These are phyloP conservation scores for Apotomis capreana DNA, from an alignment of 2,888 invertebrate genomes.

Conservation along the genomic window DNA sequence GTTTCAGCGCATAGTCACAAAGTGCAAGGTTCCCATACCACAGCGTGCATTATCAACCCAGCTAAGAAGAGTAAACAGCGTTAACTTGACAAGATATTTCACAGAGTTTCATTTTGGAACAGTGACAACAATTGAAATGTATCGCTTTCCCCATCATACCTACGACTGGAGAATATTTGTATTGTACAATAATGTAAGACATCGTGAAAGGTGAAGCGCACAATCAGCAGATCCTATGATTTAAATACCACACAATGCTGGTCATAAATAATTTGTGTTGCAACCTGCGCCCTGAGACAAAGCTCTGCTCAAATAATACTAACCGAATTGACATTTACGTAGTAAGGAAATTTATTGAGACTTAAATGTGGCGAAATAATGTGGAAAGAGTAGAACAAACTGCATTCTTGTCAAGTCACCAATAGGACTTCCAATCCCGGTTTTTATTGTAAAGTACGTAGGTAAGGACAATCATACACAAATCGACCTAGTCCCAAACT, in stretches of 20 bases:
- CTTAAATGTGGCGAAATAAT: constrained; percentile 12
- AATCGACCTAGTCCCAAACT: too few species aligned
- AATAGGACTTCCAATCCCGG: background rate
- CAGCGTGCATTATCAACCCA: too few species aligned
- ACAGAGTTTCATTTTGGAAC: too few species aligned
- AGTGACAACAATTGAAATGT: too few species aligned
- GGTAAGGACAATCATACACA: too few species aligned
- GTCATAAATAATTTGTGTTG: constrained; percentile 57
- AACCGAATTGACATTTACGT: constrained; percentile 70
- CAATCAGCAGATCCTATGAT: constrained; percentile 75
- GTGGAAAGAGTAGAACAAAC: constrained; percentile 16
- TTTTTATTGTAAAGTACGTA: too few species aligned
- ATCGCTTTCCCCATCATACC: too few species aligned
- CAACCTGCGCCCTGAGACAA: constrained; percentile 52
- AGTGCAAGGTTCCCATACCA: too few species aligned
- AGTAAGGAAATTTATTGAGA: constrained; percentile 50
- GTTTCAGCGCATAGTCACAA: too few species aligned
- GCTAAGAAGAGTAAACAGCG: too few species aligned
- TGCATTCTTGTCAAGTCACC: background rate
- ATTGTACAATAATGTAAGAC: constrained; percentile 47
- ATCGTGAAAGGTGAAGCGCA: constrained; percentile 80
- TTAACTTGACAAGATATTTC: too few species aligned
- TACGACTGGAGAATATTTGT: constrained; percentile 8
- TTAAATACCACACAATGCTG: constrained; percentile 76
- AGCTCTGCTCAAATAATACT: constrained; percentile 54